Conservation (phyloP, 1,140 invertebrate species). For the Riptortus pedestris region DNA sequence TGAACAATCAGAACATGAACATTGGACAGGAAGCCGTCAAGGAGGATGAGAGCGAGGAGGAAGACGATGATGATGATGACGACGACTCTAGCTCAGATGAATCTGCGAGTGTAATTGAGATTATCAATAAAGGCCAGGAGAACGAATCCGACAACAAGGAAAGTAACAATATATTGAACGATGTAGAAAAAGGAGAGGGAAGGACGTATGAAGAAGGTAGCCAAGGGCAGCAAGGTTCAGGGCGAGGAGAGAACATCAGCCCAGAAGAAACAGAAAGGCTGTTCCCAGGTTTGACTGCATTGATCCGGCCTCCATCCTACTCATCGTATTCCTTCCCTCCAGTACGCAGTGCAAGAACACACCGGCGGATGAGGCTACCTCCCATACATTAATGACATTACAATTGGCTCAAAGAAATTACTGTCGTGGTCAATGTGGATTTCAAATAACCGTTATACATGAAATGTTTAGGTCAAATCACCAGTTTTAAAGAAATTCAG, state of each 20-base stretch:
- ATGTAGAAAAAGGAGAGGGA: constrained; percentile 8
- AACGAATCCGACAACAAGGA: constrained; percentile 6
- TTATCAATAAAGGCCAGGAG: neutral
- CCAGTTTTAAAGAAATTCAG: too few species aligned
- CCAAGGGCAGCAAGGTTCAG: constrained; percentile 25
- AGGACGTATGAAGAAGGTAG: constrained; percentile 17
- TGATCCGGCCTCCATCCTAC: constrained; percentile 15
- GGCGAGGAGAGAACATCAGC: constrained; percentile 17
- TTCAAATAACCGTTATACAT: too few species aligned
- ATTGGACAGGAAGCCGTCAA: constrained; percentile 31
- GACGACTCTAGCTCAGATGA: constrained; percentile 32
- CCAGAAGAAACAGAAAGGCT: constrained; percentile 14
- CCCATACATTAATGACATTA: too few species aligned
- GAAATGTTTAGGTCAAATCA: too few species aligned
- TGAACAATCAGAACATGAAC: constrained; percentile 6
- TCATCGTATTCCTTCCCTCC: constrained; percentile 18
- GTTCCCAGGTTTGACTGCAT: constrained; percentile 20
- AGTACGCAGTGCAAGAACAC: constrained; percentile 24
- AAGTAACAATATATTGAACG: neutral
- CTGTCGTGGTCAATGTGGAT: too few species aligned
- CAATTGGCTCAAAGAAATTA: too few species aligned
- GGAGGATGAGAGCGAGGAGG: constrained; percentile 34
- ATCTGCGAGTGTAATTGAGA: constrained; percentile 26
- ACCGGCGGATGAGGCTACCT: constrained; percentile 31
- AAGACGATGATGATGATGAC: constrained; percentile 28